Percentiles rank a stretch among this genome's conserved stretches.
Conservation (phyloP, 2,113 vertebrate species). For the Nothocercus nigrocapillus region DNA sequence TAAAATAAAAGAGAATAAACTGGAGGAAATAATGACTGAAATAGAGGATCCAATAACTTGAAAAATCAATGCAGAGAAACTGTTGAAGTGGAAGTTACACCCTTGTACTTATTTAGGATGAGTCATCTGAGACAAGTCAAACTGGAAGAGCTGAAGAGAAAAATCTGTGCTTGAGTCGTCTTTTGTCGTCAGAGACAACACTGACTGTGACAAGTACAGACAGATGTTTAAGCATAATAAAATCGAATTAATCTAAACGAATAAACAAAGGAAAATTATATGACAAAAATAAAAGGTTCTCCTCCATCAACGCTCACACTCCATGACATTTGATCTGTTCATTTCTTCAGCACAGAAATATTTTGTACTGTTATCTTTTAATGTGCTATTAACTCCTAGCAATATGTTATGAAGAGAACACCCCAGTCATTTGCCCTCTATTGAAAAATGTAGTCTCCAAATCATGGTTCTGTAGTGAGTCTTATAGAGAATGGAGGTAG, state of each 20-base stretch:
- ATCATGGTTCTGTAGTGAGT: not conserved
- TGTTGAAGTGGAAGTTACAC: not conserved
- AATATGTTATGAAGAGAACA: not conserved
- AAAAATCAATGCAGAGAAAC: not conserved
- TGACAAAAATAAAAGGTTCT: not conserved
- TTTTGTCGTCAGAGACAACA: not conserved
- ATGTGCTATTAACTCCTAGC: too few relatives aligned
- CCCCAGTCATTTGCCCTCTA: not conserved
- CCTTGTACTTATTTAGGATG: not conserved
- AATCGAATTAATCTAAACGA: not conserved
- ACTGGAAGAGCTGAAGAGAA: not conserved
- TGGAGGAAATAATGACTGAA: slow-evolving; percentile 19
- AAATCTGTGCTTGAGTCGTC: not conserved
- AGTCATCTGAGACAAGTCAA: not conserved
- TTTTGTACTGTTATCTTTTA: not conserved
- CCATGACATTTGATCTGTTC: not conserved
- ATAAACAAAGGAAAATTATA: not conserved
- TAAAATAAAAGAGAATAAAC: slow-evolving; percentile 7
- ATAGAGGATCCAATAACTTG: not conserved
- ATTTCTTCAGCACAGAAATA: not conserved
- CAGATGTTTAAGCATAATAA: not conserved
- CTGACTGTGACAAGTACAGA: not conserved
- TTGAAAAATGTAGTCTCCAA: not conserved
- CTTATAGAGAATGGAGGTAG: not conserved
- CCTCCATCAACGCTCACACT: not conserved